phyloP scores from a whole-genome alignment of 2,888 invertebrate genomes.

The Drosophila aldrichi region DNA sequence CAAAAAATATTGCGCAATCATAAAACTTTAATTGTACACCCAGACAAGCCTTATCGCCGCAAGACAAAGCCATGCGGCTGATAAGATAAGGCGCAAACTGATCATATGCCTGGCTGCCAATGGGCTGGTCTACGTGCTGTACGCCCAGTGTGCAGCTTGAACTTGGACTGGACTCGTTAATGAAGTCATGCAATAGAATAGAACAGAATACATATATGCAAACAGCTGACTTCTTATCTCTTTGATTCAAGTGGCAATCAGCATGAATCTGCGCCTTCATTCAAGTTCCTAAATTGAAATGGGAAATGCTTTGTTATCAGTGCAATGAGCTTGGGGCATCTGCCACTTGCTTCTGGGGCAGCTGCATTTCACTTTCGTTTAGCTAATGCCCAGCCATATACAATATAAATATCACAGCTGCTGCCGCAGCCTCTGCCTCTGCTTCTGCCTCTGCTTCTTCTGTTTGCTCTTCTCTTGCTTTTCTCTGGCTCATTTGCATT shows the following conservation, averaged over 20 bases:
- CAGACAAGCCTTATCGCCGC: constrained; percentile 40
- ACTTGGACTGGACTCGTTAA: constrained; percentile 13
- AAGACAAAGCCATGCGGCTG: constrained; percentile 10
- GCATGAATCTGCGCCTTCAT: constrained; percentile 24
- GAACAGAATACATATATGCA: background rate
- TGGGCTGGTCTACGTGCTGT: constrained; percentile 61
- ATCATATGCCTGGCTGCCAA: constrained; percentile 53
- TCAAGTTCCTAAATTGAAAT: constrained; percentile 25
- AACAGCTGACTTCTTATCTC: background rate
- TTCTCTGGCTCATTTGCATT: constrained; percentile 55
- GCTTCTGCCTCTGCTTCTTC: constrained; percentile 9
- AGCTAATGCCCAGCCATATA: constrained; percentile 31
- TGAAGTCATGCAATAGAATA: constrained; percentile 1
- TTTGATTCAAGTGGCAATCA: constrained; percentile 51
- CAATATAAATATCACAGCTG: constrained; percentile 35
- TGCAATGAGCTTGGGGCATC: constrained; percentile 18
- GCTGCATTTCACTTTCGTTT: constrained; percentile 64
- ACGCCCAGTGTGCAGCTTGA: constrained; percentile 42
- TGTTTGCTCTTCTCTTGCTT: background rate
- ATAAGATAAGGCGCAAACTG: constrained; percentile 56
- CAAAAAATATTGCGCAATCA: constrained; percentile 41
- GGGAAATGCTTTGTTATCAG: constrained; percentile 33
- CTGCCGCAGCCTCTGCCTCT: background rate
- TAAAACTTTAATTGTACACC: constrained; percentile 30
- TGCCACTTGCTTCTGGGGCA: constrained; percentile 3